These are phyloP conservation scores for Lysiphlebus fabarum DNA, from an alignment of 1,140 invertebrate genomes.

Conservation along the genomic window DNA sequence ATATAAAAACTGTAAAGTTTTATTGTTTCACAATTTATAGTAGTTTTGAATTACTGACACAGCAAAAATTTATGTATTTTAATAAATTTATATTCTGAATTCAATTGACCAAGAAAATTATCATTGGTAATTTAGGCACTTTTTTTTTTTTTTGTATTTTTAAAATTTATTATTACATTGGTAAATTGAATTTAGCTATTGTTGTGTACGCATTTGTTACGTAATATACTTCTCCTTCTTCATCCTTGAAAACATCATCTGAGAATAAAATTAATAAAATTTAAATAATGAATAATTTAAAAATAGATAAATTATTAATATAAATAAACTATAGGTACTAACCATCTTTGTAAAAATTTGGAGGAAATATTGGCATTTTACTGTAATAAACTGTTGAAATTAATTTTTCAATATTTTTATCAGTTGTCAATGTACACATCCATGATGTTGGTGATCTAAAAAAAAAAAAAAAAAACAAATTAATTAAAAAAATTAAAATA, in stretches of 20 bases:
- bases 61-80: no score
- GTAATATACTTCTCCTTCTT: conserved; percentile 17
- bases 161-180: no score
- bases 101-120: no score
- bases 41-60: no score
- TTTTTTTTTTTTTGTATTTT: no score
- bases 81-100: no score
- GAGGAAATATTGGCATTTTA: conserved; percentile 41
- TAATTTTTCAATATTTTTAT: conserved; percentile 25
- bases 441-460: conserved; percentile 36
- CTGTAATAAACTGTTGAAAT: conserved; percentile 37
- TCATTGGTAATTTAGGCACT: no score
- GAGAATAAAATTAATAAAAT: conserved; percentile 2
- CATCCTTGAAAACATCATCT: conserved; percentile 6
- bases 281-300: neutral
- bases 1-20: no score
- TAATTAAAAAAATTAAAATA: conserved; percentile 5
- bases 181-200: no score
- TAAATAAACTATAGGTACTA: conserved; percentile 18
- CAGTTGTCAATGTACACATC: conserved; percentile 32
- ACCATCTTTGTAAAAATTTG: conserved; percentile 36
- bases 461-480: conserved; percentile 14
- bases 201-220: neutral
- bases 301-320: neutral
- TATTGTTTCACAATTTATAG: no score